Base-by-base conservation (phyloP, 1,140 invertebrate genomes). In the Campodea augens region DNA sequence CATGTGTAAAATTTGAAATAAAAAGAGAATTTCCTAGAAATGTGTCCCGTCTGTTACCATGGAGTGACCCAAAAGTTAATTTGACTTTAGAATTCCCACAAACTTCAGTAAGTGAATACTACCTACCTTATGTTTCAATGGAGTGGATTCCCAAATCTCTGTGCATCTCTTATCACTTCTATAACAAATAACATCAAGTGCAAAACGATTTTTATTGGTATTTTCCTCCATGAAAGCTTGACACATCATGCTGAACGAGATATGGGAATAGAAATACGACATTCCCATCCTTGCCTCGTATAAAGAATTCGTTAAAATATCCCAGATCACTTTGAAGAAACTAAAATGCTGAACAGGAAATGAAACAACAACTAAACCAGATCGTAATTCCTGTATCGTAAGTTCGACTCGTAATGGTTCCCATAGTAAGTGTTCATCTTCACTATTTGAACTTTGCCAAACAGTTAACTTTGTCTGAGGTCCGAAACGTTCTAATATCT, bases 211-310 rank as follows among this genome's bases (percentile, higher is more conserved):
- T 7, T 47, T 50, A 20, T 50, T 49, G 24, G 48, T 44, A 38
- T 41, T 49, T 38, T 58, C 56, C 15, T 59, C 51, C 55, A 60
- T 59, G 44, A 55, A 53, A 12, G 56, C 58, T 38, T 56, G 52
- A 42, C 58, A 60, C 52, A 57, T 59, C 58, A 60, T 60, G 0
- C 55, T 44, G 39, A 60, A 60, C 4, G 49, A 49, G 1, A 56
- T 51, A 32, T 52, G 55, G 7, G 55, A 56, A 42, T 56, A 57
- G 38, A 57, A 52, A 38, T 56, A 52, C 21, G 54, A 51, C 20
- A 58, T 53, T 12, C 53, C 54, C 24, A 52, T 42, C 46, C 53
- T 55, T 3, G 53, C 57, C 19, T 52, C 52, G 41, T 57, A 49
- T 19, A 57, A 43, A 13, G 39, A 46, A 13, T 44, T 20, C 10